Evolutionary conservation across 2,888 invertebrate species (phyloP).

Genomic region (Drepanosiphum platanoidis): DNA sequence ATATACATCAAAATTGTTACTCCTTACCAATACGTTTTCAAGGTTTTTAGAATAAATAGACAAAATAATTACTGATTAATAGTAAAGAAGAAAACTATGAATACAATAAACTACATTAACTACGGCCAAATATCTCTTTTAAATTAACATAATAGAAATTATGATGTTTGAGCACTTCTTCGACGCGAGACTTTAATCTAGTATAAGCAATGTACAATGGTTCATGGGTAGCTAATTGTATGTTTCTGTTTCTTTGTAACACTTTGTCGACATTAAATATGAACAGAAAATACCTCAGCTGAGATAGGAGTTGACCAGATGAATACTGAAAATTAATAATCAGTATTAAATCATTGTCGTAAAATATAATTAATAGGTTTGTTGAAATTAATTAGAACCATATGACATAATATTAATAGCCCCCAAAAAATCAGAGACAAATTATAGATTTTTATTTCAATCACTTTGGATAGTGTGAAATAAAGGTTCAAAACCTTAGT

Average conservation of each 20-base stretch:
- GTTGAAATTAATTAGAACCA: neutral
- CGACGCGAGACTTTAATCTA: constrained; percentile 36
- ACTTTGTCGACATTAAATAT: constrained; percentile 60
- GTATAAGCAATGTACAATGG: constrained; percentile 37
- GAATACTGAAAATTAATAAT: constrained; percentile 58
- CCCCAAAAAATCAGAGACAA: no score
- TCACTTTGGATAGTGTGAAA: no score
- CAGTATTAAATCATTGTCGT: no score
- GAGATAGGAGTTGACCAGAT: constrained; percentile 28
- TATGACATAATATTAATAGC: no score
- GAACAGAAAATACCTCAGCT: constrained; percentile 54
- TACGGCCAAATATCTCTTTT: constrained; percentile 33
- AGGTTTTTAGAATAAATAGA: no score
- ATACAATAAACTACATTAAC: constrained; percentile 1
- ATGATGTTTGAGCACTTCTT: constrained; percentile 58
- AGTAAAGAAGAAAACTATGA: neutral
- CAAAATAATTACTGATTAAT: neutral
- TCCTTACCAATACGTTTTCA: no score
- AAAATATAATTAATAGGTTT: neutral
- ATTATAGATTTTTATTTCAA: no score
- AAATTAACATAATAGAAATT: constrained; percentile 53
- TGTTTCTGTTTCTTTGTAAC: constrained; percentile 33
- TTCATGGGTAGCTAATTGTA: constrained; percentile 13
- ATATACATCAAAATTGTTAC: no score
- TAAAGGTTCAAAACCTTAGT: no score